Conservation (phyloP, 2,113 vertebrate genomes). For the Tinamus guttatus region DNA sequence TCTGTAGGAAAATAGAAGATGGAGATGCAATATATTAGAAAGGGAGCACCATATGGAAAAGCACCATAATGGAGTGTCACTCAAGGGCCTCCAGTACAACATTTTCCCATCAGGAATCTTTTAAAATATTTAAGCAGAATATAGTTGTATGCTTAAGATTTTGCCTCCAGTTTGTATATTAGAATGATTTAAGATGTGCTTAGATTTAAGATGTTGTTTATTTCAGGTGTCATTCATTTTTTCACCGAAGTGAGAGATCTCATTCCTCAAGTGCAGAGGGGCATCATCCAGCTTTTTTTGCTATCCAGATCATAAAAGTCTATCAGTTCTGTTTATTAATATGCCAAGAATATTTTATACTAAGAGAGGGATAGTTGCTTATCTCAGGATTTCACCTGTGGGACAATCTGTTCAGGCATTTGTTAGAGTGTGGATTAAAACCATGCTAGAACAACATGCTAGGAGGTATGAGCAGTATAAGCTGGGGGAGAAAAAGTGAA, state of each 20-base stretch:
- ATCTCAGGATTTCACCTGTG: background rate
- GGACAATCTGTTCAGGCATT: background rate
- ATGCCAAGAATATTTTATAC: background rate
- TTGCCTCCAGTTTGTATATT: background rate
- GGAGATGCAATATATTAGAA: background rate
- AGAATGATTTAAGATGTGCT: background rate
- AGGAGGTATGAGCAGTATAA: background rate
- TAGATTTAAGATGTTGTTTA: background rate
- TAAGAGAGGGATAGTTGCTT: background rate
- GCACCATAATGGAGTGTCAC: background rate
- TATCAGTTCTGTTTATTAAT: background rate
- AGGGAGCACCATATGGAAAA: background rate
- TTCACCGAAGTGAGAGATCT: background rate
- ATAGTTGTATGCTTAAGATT: background rate
- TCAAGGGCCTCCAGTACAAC: fast-evolving
- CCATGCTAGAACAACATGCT: background rate
- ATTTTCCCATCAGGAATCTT: background rate
- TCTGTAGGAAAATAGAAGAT: background rate
- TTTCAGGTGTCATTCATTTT: background rate
- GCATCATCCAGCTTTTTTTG: background rate
- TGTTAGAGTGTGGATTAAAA: background rate
- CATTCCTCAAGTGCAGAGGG: background rate
- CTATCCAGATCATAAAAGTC: background rate
- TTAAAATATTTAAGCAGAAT: background rate
- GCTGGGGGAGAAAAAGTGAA: background rate